These are phyloP conservation scores for Nomada fucata DNA, from an alignment of 2,888 invertebrate genomes.

Conservation along the genomic window DNA sequence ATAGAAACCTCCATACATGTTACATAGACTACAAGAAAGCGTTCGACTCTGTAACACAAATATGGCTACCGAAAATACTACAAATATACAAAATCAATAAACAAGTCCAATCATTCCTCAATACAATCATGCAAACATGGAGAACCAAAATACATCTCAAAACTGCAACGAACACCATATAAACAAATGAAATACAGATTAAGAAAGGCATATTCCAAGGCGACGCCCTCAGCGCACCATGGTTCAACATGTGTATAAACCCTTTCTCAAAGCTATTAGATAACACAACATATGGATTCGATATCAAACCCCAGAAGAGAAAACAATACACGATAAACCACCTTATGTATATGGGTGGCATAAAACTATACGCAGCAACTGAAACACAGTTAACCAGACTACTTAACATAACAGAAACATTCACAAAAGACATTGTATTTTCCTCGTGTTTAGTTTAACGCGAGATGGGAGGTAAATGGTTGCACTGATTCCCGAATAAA, in stretches of 20 bases:
- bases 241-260: background rate
- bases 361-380: background rate
- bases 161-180: background rate
- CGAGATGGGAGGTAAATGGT: background rate
- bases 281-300: background rate
- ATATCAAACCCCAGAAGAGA: background rate
- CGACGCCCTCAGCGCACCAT: background rate
- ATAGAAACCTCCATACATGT: background rate
- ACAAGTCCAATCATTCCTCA: background rate
- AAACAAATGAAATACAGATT: background rate
- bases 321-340: background rate
- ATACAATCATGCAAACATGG: background rate
- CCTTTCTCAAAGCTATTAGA: background rate
- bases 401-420: background rate
- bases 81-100: background rate
- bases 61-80: too few species aligned
- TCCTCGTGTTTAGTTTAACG: too few species aligned
- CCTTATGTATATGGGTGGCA: background rate
- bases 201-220: background rate
- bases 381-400: background rate
- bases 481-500: background rate
- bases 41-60: too few species aligned
- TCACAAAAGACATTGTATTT: background rate
- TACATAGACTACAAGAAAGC: slow-evolving; percentile 3
- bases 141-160: background rate